phyloP scores from a whole-genome alignment of 2,113 vertebrate species.

The Barnardius zonarius region DNA sequence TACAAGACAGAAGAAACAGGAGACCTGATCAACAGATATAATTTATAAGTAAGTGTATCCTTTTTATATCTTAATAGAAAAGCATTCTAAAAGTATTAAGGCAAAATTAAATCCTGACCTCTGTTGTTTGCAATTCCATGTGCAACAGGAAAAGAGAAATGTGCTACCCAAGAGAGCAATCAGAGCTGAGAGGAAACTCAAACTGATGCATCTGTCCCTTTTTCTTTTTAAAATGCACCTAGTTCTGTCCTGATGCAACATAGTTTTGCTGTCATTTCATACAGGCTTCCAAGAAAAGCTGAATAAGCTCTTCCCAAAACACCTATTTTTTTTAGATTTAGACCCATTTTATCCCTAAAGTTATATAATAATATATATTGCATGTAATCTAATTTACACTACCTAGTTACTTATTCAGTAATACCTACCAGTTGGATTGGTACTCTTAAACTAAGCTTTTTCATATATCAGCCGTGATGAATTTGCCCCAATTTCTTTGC shows the following conservation, averaged over 20 bases:
- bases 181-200: neutral
- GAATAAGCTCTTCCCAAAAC: neutral
- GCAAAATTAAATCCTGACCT: neutral
- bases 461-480: neutral
- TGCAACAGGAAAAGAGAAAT: constrained; percentile 3
- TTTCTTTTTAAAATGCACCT: neutral
- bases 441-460: neutral
- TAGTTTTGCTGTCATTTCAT: neutral
- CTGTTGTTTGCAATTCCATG: neutral
- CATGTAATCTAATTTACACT: neutral
- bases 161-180: neutral
- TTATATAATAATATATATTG: neutral
- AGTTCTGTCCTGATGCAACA: neutral
- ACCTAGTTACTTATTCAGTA: neutral
- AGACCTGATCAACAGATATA: neutral
- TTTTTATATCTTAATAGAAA: neutral
- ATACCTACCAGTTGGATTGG: neutral
- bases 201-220: neutral
- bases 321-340: neutral
- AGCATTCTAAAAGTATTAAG: neutral
- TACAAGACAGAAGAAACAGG: neutral
- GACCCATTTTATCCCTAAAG: neutral
- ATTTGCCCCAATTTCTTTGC: neutral
- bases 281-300: neutral
- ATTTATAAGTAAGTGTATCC: neutral